phyloP scores from a whole-genome alignment of 2,888 invertebrate species.

The Eilema griseolum region DNA sequence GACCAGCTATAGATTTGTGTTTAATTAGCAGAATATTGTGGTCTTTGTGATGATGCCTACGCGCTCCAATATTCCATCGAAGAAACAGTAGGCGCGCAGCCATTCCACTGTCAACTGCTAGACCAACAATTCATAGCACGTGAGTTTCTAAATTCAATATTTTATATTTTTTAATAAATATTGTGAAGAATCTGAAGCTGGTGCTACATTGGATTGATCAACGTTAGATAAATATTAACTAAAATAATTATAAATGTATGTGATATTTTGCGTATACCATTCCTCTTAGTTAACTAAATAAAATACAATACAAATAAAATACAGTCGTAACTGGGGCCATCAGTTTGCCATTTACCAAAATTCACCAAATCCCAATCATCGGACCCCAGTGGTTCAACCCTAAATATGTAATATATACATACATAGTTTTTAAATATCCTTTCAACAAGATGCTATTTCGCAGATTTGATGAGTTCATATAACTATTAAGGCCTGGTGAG shows the following conservation, averaged over 20 bases:
- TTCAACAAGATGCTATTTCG: slow-evolving; percentile 19
- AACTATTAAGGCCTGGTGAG: slow-evolving; percentile 12
- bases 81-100: not conserved
- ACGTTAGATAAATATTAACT: slow-evolving; percentile 10
- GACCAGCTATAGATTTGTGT: not conserved
- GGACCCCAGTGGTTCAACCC: slow-evolving; percentile 11
- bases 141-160: not conserved
- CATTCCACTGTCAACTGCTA: not conserved
- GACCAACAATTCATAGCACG: not conserved
- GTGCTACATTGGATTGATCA: not conserved
- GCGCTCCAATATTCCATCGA: slow-evolving; percentile 4
- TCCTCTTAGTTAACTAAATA: slow-evolving; percentile 20
- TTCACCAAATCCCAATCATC: too few species aligned
- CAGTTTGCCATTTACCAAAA: not conserved
- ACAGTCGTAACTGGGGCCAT: slow-evolving; percentile 35
- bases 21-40: not conserved
- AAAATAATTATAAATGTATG: slow-evolving; percentile 15
- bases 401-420: slow-evolving; percentile 14
- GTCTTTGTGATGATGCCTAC: not conserved
- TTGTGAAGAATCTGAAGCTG: not conserved
- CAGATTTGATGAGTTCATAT: slow-evolving; percentile 14
- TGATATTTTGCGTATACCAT: slow-evolving; percentile 24
- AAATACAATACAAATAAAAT: slow-evolving; percentile 34
- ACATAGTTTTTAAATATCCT: slow-evolving; percentile 7
- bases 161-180: not conserved